Conservation (phyloP, 2,797 vertebrate genomes). For the Trachurus trachurus region DNA sequence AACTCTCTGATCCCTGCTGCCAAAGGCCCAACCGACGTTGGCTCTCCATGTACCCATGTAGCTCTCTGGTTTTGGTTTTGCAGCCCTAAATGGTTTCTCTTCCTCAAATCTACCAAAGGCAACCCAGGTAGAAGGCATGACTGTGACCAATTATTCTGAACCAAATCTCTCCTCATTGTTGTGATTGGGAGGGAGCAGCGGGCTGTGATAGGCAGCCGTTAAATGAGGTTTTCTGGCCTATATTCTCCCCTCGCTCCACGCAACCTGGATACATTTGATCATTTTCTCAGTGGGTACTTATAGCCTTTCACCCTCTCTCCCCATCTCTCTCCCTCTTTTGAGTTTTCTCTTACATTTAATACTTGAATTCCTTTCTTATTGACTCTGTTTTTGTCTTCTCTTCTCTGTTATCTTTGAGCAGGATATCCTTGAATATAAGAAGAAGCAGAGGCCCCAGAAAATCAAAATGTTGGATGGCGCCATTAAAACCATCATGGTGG, state of each 20-base stretch:
- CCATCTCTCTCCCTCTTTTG: neutral
- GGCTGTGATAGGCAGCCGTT: conserved; percentile 74
- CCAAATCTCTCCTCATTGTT: conserved; percentile 73
- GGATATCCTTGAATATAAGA: conserved; percentile 99
- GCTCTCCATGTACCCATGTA: conserved; percentile 15
- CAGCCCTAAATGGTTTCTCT: conserved; percentile 57
- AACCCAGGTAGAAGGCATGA: conserved; percentile 72
- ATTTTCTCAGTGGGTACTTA: conserved; percentile 46
- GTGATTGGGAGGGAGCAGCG: conserved; percentile 58
- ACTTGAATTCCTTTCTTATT: conserved; percentile 20
- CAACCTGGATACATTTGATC: conserved; percentile 68
- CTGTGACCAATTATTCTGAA: conserved; percentile 78
- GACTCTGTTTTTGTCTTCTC: neutral
- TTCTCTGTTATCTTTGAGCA: conserved; percentile 68
- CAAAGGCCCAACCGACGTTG: conserved; percentile 23
- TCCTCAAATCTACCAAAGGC: conserved; percentile 70
- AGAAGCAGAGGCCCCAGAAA: conserved; percentile 98
- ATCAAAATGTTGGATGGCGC: conserved; percentile 98
- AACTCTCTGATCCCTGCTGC: conserved; percentile 35
- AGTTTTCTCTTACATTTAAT: conserved; percentile 9
- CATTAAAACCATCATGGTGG: conserved; percentile 99
- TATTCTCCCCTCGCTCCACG: conserved; percentile 54
- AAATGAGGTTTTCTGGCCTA: conserved; percentile 75
- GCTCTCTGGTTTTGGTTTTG: conserved; percentile 45
- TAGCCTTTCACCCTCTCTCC: neutral